These are phyloP conservation scores for Dilophus febrilis DNA, from an alignment of 2,888 invertebrate species.

Conservation along the genomic window DNA sequence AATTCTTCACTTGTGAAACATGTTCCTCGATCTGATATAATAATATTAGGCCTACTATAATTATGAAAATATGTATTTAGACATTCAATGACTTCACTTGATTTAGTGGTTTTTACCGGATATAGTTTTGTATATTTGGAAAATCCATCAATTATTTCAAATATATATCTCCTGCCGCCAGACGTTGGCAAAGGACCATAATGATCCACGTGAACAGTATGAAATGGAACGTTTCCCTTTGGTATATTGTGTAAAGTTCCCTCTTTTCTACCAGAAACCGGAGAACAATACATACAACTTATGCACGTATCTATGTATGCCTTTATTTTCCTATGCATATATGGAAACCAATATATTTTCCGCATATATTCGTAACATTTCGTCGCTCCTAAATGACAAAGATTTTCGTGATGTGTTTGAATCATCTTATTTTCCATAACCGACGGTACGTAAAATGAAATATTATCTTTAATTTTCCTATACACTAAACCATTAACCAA, in stretches of 20 bases:
- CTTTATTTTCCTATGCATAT: not conserved
- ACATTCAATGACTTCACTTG: not conserved
- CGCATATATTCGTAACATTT: no score
- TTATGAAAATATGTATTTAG: constrained; percentile 1
- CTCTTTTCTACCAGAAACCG: not conserved
- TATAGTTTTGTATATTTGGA: not conserved
- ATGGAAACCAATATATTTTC: not conserved
- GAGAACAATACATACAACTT: not conserved
- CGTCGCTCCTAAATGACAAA: no score
- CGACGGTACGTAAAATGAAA: not conserved
- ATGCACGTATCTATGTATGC: not conserved
- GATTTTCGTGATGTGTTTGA: not conserved
- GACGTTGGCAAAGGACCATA: not conserved
- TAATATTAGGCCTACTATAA: not conserved
- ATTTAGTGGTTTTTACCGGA: not conserved
- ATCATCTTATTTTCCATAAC: not conserved
- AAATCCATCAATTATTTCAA: constrained; percentile 1
- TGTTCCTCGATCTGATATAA: constrained; percentile 3
- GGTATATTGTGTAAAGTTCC: not conserved
- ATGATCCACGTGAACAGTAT: no score
- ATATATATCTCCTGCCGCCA: not conserved
- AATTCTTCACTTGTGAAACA: constrained; percentile 6
- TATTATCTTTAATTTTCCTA: not conserved
- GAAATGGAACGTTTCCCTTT: not conserved
- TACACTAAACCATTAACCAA: not conserved